Conservation (phyloP, 2,888 invertebrate genomes). For the Microdon myrmicae region DNA sequence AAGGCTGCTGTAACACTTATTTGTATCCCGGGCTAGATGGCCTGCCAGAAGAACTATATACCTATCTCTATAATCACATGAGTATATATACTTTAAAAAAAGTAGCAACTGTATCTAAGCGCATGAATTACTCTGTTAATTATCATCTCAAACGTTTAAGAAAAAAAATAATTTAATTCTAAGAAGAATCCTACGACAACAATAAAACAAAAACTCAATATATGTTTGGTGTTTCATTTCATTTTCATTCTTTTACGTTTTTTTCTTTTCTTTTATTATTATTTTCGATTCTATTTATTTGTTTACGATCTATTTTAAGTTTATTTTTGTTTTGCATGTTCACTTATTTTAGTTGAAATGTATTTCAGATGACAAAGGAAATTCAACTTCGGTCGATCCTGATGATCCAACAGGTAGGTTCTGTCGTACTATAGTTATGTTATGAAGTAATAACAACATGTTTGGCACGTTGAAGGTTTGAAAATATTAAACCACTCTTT, state of each 20-base stretch:
- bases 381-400: slow-evolving; percentile 18
- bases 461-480: too few species aligned
- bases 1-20: slow-evolving; percentile 56
- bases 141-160: slow-evolving; percentile 42
- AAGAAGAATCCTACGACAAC: neutral
- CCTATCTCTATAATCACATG: slow-evolving; percentile 24
- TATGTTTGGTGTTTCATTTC: slow-evolving; percentile 15
- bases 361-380: slow-evolving; percentile 43
- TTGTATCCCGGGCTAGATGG: slow-evolving; percentile 65
- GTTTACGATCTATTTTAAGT: slow-evolving; percentile 40
- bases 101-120: slow-evolving; percentile 58
- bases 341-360: slow-evolving; percentile 34
- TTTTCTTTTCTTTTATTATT: slow-evolving; percentile 19
- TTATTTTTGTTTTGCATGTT: slow-evolving; percentile 8
- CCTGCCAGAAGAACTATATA: slow-evolving; percentile 60
- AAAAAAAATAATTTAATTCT: slow-evolving; percentile 4
- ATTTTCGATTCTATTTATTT: slow-evolving; percentile 19
- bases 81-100: slow-evolving; percentile 56
- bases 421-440: neutral
- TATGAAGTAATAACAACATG: slow-evolving; percentile 5
- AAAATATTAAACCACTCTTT: too few species aligned
- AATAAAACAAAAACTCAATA: slow-evolving; percentile 7
- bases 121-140: slow-evolving; percentile 45
- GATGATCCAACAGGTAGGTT: slow-evolving; percentile 54
- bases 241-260: slow-evolving; percentile 16